A percentile compares a stretch with the other conserved stretches of the same genome.
Evolutionary conservation across 2,113 vertebrate species (phyloP).

Genomic region (Rana temporaria): DNA sequence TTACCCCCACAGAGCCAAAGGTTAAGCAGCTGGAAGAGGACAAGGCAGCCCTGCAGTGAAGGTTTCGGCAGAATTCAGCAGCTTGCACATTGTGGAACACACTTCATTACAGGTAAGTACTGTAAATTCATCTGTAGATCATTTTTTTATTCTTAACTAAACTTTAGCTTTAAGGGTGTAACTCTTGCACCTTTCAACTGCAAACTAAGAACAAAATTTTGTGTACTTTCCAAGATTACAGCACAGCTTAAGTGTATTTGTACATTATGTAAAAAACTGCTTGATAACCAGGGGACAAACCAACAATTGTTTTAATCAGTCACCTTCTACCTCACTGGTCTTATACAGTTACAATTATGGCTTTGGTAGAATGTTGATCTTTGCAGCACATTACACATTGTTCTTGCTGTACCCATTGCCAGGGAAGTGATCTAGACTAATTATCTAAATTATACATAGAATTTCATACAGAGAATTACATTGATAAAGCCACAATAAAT

Average conservation of each 20-base stretch:
- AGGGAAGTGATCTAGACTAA: background rate
- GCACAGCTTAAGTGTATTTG: background rate
- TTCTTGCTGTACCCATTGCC: background rate
- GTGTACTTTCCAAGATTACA: background rate
- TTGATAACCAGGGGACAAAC: background rate
- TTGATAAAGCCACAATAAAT: background rate
- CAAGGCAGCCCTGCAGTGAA: too few relatives aligned
- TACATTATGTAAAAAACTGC: background rate
- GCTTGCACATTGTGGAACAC: too few relatives aligned
- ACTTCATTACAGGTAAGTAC: too few relatives aligned
- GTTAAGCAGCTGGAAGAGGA: too few relatives aligned
- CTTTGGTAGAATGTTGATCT: conserved; percentile 18
- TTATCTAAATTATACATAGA: background rate
- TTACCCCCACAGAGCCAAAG: too few relatives aligned
- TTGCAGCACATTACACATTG: conserved; percentile 10
- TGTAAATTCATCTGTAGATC: too few relatives aligned
- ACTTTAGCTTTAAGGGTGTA: too few relatives aligned
- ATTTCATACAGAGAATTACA: background rate
- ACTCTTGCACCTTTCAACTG: background rate
- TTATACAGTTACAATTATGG: background rate
- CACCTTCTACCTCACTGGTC: background rate
- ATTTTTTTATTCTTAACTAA: too few relatives aligned
- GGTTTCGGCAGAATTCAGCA: too few relatives aligned
- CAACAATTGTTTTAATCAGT: background rate
- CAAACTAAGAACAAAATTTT: background rate